Conservation (phyloP, 2,888 invertebrate genomes). For the Ecliptopera silaceata region DNA sequence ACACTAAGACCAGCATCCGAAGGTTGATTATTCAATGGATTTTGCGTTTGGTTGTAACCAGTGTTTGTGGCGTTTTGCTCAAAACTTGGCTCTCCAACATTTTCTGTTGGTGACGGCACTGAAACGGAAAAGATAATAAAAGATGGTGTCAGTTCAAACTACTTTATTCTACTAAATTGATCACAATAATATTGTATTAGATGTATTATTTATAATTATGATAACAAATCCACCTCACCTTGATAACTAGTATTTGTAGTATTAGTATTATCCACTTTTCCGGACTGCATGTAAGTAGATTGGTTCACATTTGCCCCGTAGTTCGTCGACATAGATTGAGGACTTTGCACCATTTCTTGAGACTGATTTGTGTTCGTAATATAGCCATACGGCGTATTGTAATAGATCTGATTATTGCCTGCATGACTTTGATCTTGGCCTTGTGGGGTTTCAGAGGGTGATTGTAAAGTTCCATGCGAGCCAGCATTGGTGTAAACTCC, state of each 20-base stretch:
- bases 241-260: constrained; percentile 64
- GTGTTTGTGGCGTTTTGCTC: constrained; percentile 34
- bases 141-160: constrained; percentile 29
- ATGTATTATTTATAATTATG: constrained; percentile 23
- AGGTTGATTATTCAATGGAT: constrained; percentile 18
- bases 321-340: constrained; percentile 54
- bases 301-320: constrained; percentile 65
- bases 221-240: constrained; percentile 63
- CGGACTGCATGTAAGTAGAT: constrained; percentile 71
- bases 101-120: constrained; percentile 67
- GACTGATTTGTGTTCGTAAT: constrained; percentile 60
- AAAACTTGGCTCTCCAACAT: constrained; percentile 47
- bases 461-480: constrained; percentile 69
- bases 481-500: constrained; percentile 78
- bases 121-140: constrained; percentile 56
- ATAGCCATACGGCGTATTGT: constrained; percentile 78
- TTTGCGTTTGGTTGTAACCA: constrained; percentile 11
- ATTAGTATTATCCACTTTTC: constrained; percentile 55
- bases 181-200: constrained; percentile 32
- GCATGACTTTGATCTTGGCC: constrained; percentile 40
- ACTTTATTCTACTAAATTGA: constrained; percentile 33
- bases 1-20: constrained; percentile 16
- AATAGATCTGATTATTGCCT: constrained; percentile 61
- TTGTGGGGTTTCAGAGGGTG: constrained; percentile 67
- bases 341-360: constrained; percentile 49